Evolutionary conservation across 2,113 vertebrate genomes (phyloP).

Genomic region (Cettia cetti): DNA sequence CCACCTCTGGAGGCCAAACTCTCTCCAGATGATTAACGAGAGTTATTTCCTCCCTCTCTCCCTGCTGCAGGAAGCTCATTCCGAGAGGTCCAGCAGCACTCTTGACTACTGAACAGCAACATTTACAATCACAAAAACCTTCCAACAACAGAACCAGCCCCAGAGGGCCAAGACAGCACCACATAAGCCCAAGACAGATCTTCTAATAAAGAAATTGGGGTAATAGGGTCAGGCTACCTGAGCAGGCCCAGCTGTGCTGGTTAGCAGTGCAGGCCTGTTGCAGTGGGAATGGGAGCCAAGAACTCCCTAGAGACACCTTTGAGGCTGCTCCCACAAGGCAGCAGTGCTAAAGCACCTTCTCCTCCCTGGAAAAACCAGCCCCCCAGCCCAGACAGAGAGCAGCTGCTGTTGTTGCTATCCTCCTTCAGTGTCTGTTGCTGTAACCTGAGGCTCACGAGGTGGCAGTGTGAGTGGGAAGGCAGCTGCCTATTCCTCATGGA

Average conservation of each 20-base stretch:
- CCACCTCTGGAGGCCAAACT: background rate
- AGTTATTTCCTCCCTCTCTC: conserved; percentile 24
- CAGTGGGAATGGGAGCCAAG: background rate
- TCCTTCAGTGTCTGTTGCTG: background rate
- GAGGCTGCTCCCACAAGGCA: background rate
- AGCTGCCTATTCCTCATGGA: background rate
- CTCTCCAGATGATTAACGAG: conserved; percentile 6
- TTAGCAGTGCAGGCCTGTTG: background rate
- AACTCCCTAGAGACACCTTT: background rate
- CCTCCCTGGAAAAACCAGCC: background rate
- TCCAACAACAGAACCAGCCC: background rate
- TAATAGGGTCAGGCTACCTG: background rate
- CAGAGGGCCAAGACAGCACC: background rate
- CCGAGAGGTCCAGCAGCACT: background rate
- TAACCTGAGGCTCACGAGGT: background rate
- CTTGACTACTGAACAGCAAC: background rate
- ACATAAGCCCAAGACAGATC: background rate
- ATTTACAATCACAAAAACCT: background rate
- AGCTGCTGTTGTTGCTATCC: background rate
- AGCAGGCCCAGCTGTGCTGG: background rate
- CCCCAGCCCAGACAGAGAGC: background rate
- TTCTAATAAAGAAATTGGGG: background rate
- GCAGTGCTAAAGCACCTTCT: background rate
- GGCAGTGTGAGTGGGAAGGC: background rate
- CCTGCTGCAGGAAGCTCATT: background rate